Percentiles rank a stretch among this genome's conserved stretches.
Conservation (phyloP, 2,888 invertebrate genomes). For the Halictus ligatus region DNA sequence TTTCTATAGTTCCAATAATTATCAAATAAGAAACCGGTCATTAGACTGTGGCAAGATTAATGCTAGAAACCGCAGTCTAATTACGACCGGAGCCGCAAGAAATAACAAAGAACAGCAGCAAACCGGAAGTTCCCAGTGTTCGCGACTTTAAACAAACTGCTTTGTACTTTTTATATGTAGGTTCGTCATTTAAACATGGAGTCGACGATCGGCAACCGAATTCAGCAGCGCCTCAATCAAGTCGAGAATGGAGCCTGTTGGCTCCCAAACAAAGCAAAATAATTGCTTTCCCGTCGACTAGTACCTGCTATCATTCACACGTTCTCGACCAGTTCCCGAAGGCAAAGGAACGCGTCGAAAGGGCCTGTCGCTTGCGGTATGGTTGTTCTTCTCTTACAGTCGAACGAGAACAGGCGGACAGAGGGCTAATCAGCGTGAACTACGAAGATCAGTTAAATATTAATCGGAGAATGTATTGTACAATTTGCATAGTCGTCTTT, state of each 20-base stretch:
- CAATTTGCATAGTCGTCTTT: background rate
- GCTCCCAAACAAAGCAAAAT: background rate
- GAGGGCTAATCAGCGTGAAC: constrained; percentile 33
- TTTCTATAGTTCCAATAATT: no score
- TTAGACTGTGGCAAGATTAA: no score
- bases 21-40: no score
- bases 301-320: background rate
- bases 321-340: background rate
- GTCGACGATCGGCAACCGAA: background rate
- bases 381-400: background rate
- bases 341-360: background rate
- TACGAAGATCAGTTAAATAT: background rate
- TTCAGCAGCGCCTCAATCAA: background rate
- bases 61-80: no score
- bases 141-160: no score
- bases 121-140: no score
- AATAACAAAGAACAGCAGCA: no score
- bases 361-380: background rate
- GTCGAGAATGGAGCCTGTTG: background rate
- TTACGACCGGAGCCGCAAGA: no score
- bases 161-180: no score
- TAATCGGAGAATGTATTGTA: background rate
- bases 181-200: background rate
- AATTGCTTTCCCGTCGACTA: background rate
- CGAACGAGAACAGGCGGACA: constrained; percentile 22